Base-by-base conservation (phyloP, 2,888 invertebrate genomes). In the Chorisops tibialis region DNA sequence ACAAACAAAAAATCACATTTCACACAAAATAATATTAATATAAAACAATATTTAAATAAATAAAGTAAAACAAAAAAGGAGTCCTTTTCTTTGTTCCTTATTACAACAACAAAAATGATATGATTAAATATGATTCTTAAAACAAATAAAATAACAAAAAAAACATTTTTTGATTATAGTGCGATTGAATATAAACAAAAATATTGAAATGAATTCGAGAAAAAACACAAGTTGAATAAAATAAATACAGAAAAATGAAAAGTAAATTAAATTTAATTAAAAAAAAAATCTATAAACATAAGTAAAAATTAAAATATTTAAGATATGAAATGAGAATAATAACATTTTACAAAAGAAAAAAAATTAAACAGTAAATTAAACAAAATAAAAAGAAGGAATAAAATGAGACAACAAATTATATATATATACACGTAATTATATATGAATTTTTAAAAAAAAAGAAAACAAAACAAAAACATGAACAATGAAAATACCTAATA, bases 81-180 rank as follows among this genome's bases (percentile, higher is more conserved):
- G 21, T 41, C 54, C 54, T 54, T 54, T 54, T 24, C 43, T 41
- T 54, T 54, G 54, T 54, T 54, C 54, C 54, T 54, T 43, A 54
- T 54, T 22, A 41, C 41, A 24, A n/a, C n/a, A n/a, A n/a, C n/a
- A n/a, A n/a, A n/a, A 41, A 52, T 19, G 11, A 37, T 43, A 41
- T 41, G 19, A 41, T n/a, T 24, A 22, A n/a, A 24, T 54, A 54
- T 41, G 14, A 18, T 41, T 19, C 12, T 48, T 21, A 38, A 21
- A 50, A 35, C 12, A 50, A 35, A 30, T 16, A 52, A 52, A 39
- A 52, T 52, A 52, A 38, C 52, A 39, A 6, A 38, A 52, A 22
- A 21, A 52, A 21, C 37, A 38, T 38, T 38, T 52, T 38, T 38
- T 39, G n/a, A 24, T 24, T 3, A 24, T 16, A 50, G 14, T 16